phyloP scores from a whole-genome alignment of 2,888 invertebrate species.

The Caenorhabditis sulstoni region DNA sequence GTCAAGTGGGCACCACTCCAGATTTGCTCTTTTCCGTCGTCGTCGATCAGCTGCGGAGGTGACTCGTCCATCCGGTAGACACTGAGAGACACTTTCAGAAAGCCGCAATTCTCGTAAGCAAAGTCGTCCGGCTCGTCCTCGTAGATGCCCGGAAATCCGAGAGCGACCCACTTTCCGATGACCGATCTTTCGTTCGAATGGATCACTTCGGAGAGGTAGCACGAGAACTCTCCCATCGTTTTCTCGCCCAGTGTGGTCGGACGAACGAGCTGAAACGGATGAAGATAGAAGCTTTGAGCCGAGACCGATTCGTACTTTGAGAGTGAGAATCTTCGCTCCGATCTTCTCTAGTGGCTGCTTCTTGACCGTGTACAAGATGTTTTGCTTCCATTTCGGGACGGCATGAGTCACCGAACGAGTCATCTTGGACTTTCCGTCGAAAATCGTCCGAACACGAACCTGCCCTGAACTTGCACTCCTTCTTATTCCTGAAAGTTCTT shows the following conservation, averaged over 20 bases:
- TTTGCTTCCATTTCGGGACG: constrained; percentile 66
- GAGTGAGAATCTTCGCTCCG: constrained; percentile 60
- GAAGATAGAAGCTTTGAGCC: background rate
- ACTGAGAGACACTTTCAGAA: constrained; percentile 65
- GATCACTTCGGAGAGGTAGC: constrained; percentile 59
- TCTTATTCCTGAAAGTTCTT: background rate
- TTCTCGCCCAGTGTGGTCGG: constrained; percentile 40
- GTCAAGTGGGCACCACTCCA: constrained; percentile 71
- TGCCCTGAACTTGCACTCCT: constrained; percentile 21
- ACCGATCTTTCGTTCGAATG: constrained; percentile 57
- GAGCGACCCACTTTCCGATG: constrained; percentile 74
- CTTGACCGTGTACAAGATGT: constrained; percentile 46
- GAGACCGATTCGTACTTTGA: constrained; percentile 46
- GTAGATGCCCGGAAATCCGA: constrained; percentile 59
- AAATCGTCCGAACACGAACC: constrained; percentile 54
- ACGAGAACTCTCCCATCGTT: constrained; percentile 45
- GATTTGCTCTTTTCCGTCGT: constrained; percentile 67
- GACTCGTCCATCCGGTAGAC: constrained; percentile 68
- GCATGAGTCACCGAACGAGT: constrained; percentile 67
- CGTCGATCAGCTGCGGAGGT: constrained; percentile 65
- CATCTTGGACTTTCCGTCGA: constrained; percentile 63
- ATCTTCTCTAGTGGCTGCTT: constrained; percentile 58
- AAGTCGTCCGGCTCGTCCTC: constrained; percentile 61
- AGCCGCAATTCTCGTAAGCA: constrained; percentile 72
- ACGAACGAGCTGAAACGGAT: constrained; percentile 37